These are phyloP conservation scores for Latrodectus elegans DNA, from an alignment of 2,888 invertebrate species.

Conservation along the genomic window DNA sequence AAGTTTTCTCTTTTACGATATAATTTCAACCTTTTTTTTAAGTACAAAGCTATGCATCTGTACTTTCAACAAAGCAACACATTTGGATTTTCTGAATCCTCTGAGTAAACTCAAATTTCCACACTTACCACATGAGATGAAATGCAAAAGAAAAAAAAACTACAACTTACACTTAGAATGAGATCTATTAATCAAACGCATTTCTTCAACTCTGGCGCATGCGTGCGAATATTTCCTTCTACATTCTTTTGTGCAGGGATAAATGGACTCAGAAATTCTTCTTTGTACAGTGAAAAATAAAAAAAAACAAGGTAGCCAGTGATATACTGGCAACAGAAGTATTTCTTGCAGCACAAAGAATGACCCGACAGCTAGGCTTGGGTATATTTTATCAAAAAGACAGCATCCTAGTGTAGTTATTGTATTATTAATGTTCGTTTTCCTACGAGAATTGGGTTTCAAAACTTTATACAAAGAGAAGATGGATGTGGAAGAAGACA, in stretches of 20 bases:
- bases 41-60: no score
- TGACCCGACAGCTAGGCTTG: neutral
- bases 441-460: conserved; percentile 38
- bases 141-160: conserved; percentile 1
- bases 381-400: conserved; percentile 8
- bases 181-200: conserved; percentile 2
- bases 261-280: conserved; percentile 37
- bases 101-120: neutral
- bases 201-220: neutral
- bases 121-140: neutral
- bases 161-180: conserved; percentile 1
- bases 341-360: neutral
- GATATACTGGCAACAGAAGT: conserved; percentile 12
- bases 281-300: conserved; percentile 15
- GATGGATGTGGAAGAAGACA: conserved; percentile 34
- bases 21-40: no score
- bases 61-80: no score
- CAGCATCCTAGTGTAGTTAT: conserved; percentile 39
- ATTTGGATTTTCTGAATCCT: no score
- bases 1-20: no score
- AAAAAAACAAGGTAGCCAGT: conserved; percentile 3
- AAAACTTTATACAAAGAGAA: conserved; percentile 47
- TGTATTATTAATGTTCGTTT: conserved; percentile 63
- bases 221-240: neutral
- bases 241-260: conserved; percentile 11